Base-by-base conservation (phyloP, 2,113 vertebrate species). In the Siniperca chuatsi region DNA sequence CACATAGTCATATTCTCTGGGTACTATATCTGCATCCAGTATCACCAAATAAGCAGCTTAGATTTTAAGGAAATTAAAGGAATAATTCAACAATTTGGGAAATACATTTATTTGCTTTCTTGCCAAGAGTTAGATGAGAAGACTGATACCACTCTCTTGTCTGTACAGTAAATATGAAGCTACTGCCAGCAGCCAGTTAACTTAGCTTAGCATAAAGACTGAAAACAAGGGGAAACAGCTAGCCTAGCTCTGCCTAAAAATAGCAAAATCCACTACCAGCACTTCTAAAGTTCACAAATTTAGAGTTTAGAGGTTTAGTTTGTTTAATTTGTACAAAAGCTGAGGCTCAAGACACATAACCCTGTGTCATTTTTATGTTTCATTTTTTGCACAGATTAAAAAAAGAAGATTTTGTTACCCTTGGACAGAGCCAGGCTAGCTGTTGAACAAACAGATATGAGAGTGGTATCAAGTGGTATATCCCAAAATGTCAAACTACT, bases 1-100 rank as follows among this genome's bases (percentile, higher is more conserved):
- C 74, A 65, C 25, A 57, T 61, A 35, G 44, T 46, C 55, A 6
- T 40, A 55, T 55, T 46, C 23, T 25, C 2, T 2, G 18, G 21
- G 37, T n/a, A 11, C 12, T 16, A 3, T 8, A 21, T 13, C 57
- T 15, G 67, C 29, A 33, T 37, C 21, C 76, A 62, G 9, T 2
- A 2, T n/a, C 29, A 29, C 48, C 67, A 57, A 58, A 65, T 40
- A 35, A 79, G 29, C 69, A 79, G 70, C 70, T 82, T 65, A 10
- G n/a, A 23, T 44, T 62, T 29, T 4, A 48, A 29, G 29, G 29
- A 29, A 29, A 29, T 29, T n/a, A 35, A 48, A 58, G 4, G n/a
- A 13, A 57, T 23, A 46, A 52, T 61, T 70, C 6, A 2, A n/a
- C 55, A 50, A 2, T 29, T 29, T 29, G 29, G 29, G 29, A 29